Evolutionary conservation across 2,797 vertebrate genomes (phyloP).

Genomic region (Chromobotia macracanthus): DNA sequence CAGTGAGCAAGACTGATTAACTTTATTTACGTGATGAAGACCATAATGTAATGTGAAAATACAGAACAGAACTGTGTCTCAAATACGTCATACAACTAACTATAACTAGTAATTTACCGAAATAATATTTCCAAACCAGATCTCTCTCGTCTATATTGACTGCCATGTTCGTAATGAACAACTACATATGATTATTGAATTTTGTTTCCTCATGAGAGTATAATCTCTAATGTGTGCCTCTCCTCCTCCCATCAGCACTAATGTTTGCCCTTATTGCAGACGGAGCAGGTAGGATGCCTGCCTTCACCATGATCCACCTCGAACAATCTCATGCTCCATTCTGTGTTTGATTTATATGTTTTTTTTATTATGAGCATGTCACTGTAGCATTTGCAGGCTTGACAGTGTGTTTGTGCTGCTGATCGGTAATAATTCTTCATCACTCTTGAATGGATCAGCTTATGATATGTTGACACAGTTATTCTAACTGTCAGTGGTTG

Average conservation of each 20-base stretch:
- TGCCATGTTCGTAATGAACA: background rate
- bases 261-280: conserved; percentile 80
- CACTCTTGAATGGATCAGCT: background rate
- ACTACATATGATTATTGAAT: conserved; percentile 4
- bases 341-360: conserved; percentile 21
- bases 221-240: conserved; percentile 51
- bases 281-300: conserved; percentile 73
- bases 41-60: too few species aligned
- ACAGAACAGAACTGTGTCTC: too few species aligned
- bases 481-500: background rate
- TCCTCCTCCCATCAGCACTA: conserved; percentile 72
- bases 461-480: background rate
- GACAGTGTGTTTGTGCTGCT: background rate
- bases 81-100: too few species aligned
- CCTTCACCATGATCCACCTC: background rate
- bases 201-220: background rate
- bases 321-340: conserved; percentile 9
- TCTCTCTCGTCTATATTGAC: background rate
- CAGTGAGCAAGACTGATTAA: too few species aligned
- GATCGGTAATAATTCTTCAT: background rate
- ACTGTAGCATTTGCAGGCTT: background rate
- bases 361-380: conserved; percentile 26
- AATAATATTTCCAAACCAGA: background rate
- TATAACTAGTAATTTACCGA: too few species aligned
- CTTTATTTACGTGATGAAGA: too few species aligned